A percentile compares a stretch with the other conserved stretches of the same genome.
These are phyloP conservation scores for Diarsia rubi DNA, from an alignment of 2,888 invertebrate species.

Conservation along the genomic window DNA sequence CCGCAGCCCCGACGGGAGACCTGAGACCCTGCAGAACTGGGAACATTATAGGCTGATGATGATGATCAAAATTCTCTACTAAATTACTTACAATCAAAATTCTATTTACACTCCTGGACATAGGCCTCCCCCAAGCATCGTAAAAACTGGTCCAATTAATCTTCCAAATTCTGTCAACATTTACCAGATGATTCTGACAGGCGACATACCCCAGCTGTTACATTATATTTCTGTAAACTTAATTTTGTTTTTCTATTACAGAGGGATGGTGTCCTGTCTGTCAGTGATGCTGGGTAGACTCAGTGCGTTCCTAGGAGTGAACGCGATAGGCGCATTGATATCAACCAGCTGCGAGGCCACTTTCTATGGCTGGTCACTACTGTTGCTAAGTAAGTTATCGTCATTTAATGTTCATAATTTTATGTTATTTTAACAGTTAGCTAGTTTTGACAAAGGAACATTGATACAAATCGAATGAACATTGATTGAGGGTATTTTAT, in stretches of 20 bases:
- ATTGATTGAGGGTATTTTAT: too few species aligned
- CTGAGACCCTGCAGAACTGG: too few species aligned
- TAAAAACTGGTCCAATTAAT: neutral
- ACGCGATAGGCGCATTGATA: slow-evolving; percentile 92
- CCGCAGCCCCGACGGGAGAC: too few species aligned
- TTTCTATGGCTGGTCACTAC: slow-evolving; percentile 90
- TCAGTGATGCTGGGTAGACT: slow-evolving; percentile 92
- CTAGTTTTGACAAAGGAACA: too few species aligned
- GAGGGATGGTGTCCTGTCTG: slow-evolving; percentile 92
- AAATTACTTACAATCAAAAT: too few species aligned
- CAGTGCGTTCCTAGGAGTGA: slow-evolving; percentile 92
- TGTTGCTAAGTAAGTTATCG: slow-evolving; percentile 87
- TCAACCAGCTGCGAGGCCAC: slow-evolving; percentile 92
- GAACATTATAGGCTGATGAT: too few species aligned
- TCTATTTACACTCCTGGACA: neutral
- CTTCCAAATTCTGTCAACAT: neutral
- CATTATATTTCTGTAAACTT: too few species aligned
- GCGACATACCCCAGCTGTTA: neutral
- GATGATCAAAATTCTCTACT: too few species aligned
- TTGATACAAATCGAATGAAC: too few species aligned
- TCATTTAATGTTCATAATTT: too few species aligned
- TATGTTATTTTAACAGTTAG: too few species aligned
- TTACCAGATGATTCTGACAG: neutral
- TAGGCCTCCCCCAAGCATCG: neutral
- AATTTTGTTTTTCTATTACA: slow-evolving; percentile 68